Evolutionary conservation across 2,113 vertebrate genomes (phyloP), one percentile per base, ranked within the genome.

Genomic region (Oreochromis niloticus): DNA sequence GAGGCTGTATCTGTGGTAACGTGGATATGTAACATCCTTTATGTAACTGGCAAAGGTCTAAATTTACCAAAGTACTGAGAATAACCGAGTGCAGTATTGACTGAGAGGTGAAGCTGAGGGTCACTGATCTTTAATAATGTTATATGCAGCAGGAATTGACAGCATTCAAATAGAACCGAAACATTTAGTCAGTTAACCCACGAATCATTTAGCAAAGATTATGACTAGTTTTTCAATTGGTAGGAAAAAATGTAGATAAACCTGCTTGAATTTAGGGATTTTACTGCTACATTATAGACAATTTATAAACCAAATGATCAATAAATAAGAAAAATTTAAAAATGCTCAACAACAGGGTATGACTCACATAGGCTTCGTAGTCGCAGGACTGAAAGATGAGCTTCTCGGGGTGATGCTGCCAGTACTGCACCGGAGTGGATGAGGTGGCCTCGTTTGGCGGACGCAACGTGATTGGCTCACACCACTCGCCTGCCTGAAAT

Each of bases 381-480:
- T 99, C 98, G 5, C 99, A 99, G 0, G 99, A 99, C 93, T 99
- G 98, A 95, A 99, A 99, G 96, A 99, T 99, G 96, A 99, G 98
- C 92, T 99, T 99, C 93, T 99, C 99, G 1, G 98, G 99, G 89
- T 99, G 99, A 90, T 99, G 99, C 79, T 99, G 99, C 99, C 99
- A 99, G 83, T 99, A 99, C 71, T 99, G 99, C 80, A 99, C 98
- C 6, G 99, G 99, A 0, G 98, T 99, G 59, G 99, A 99, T 61
- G 98, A 98, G 4, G 99, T 99, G 75, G 98, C 98, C 96, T 99
- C 99, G 22, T 99, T 99, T 59, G 99, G 98, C 39, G 98, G 98
- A 87, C 99, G 96, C 92, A 99, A 96, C 46, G 98, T 99, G 93
- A 99, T 99, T 84, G 99, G 99, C 92, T 99, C 99, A 90, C 98